Evolutionary conservation across 2,888 invertebrate species (phyloP).

Genomic region (Anoplius nigerrimus): DNA sequence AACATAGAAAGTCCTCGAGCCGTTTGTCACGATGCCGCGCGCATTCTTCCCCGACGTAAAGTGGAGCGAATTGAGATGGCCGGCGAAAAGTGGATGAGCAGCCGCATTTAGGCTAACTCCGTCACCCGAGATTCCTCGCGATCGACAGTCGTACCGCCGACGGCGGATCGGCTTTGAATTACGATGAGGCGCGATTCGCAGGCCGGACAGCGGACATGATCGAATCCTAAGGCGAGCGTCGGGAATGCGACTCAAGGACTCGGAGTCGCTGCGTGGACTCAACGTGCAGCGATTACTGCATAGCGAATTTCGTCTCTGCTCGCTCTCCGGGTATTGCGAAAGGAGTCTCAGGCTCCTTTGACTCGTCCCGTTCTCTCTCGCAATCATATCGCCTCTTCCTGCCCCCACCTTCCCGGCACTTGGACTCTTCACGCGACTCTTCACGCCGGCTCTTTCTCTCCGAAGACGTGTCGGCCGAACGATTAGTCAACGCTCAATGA

Average conservation of each 20-base stretch:
- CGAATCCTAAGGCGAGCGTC: constrained; percentile 7
- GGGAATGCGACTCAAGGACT: constrained; percentile 22
- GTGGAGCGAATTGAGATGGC: constrained; percentile 25
- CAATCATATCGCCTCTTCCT: constrained; percentile 1
- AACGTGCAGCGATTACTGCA: constrained; percentile 9
- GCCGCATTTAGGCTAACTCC: constrained; percentile 10
- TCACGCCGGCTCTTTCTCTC: too few relatives aligned
- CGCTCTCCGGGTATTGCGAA: constrained; percentile 11
- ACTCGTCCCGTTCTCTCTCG: constrained; percentile 1
- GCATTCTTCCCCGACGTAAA: constrained; percentile 6
- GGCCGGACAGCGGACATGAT: background rate
- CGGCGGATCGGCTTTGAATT: background rate
- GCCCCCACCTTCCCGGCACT: background rate
- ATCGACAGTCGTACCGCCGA: background rate
- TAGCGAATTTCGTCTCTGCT: constrained; percentile 20
- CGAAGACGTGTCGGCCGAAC: too few relatives aligned
- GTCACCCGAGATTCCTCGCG: background rate
- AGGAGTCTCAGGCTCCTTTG: background rate
- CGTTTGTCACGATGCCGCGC: constrained; percentile 4
- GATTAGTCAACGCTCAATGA: too few relatives aligned
- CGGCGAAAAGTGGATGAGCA: constrained; percentile 4
- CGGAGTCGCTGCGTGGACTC: background rate
- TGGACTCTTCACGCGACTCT: constrained; percentile 1
- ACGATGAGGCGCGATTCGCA: background rate
- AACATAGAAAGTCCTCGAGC: constrained; percentile 43